Conservation (phyloP, 2,888 invertebrate species). For the Rhingia campestris region DNA sequence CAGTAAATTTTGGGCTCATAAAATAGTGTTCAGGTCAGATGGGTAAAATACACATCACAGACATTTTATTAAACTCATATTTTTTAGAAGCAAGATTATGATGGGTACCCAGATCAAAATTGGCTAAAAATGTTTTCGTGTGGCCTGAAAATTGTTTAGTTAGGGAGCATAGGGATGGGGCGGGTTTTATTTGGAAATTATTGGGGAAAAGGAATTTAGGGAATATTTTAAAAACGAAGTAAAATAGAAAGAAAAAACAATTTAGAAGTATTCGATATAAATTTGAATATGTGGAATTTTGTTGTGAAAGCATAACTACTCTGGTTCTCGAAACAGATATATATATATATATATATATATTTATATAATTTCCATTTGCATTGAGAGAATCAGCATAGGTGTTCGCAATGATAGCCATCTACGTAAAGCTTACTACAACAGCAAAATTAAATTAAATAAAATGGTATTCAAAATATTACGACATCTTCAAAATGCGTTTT, state of each 20-base stretch:
- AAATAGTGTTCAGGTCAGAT: constrained; percentile 33
- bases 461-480: neutral
- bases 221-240: constrained; percentile 37
- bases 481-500: constrained; percentile 5
- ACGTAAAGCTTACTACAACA: constrained; percentile 43
- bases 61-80: constrained; percentile 27
- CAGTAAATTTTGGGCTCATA: constrained; percentile 37
- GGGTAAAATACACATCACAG: constrained; percentile 43
- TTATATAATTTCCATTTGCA: constrained; percentile 25
- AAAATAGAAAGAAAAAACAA: constrained; percentile 69
- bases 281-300: constrained; percentile 33
- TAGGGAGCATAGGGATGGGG: constrained; percentile 19
- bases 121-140: constrained; percentile 81
- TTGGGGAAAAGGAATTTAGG: constrained; percentile 68
- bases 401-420: constrained; percentile 22
- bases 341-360: no score
- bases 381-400: constrained; percentile 25
- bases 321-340: constrained; percentile 11
- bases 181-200: constrained; percentile 2
- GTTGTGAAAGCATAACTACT: constrained; percentile 45
- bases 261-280: constrained; percentile 76
- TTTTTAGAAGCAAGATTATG: constrained; percentile 27
- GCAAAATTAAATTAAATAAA: constrained; percentile 9
- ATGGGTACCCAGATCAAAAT: constrained; percentile 75
- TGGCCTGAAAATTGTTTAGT: constrained; percentile 77